Conservation (phyloP, 1,140 invertebrate species). For the Aleiodes sp. region DNA sequence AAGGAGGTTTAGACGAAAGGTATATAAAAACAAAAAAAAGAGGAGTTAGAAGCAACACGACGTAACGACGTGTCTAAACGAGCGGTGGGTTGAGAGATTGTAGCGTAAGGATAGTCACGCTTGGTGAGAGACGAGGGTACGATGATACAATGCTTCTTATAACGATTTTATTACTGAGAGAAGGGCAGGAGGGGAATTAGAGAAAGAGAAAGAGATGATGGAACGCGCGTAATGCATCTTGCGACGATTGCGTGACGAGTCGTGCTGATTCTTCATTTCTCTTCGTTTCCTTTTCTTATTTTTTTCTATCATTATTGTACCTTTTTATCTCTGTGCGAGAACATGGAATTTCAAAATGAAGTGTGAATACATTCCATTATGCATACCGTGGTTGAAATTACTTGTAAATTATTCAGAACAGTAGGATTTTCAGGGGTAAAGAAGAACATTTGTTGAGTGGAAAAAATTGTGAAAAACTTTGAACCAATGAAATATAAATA, state of each 20-base stretch:
- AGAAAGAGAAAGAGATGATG: no score
- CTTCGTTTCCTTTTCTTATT: not conserved
- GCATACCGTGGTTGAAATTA: no score
- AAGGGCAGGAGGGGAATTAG: not conserved
- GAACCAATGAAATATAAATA: not conserved
- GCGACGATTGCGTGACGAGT: constrained; percentile 13
- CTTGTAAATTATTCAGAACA: no score
- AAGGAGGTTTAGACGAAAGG: constrained; percentile 39
- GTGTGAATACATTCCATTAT: not conserved
- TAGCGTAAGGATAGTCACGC: constrained; percentile 56
- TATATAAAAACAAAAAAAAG: no score
- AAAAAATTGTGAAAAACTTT: no score
- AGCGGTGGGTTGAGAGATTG: constrained; percentile 48
- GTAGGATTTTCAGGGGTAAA: no score
- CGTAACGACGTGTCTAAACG: constrained; percentile 37
- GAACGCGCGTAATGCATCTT: no score
- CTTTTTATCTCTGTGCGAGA: not conserved
- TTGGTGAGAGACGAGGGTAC: constrained; percentile 38
- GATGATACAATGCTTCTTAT: constrained; percentile 52
- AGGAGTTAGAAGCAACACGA: constrained; percentile 19
- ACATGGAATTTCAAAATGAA: not conserved
- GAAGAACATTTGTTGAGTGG: no score
- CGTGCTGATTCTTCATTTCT: constrained; percentile 14
- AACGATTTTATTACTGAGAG: constrained; percentile 36
- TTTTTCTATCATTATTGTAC: not conserved